Base-by-base conservation (phyloP, 2,797 vertebrate genomes). In the Buphagus erythrorhynchus region DNA sequence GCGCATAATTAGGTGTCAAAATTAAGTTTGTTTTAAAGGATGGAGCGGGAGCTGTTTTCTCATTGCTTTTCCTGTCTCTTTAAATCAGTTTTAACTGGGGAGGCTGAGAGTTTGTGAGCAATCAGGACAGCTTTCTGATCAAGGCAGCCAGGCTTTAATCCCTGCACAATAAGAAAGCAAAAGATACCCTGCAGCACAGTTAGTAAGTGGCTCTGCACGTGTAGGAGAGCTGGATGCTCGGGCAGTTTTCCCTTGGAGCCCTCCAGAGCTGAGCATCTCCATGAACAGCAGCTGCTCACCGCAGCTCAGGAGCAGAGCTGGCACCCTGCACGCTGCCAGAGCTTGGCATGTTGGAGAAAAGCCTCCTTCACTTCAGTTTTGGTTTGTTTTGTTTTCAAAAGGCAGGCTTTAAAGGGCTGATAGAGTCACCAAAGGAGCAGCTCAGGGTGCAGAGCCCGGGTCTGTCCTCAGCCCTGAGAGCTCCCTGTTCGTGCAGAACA, bases 111-210 rank as follows among this genome's bases (percentile, higher is more conserved):
- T 62, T 78, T 48, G 52, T 2, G 21, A 65, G 61, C 77, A 61
- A 71, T 49, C 11, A 4, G 71, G 68, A 29, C 75, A 72, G 75
- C 42, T 74, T 77, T 48, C 75, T 62, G 88, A 88, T 86, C 49
- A 15, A 65, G 81, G 61, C 91, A 96, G 76, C 61, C 88, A 19
- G 78, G 72, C 92, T 40, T 78, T 93, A 91, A 94, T 91, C 78
- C 55, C 58, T 14, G 16, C 77, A 66, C 87, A 93, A 86, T 66
- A n/a, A 81, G 66, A 33, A 78, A n/a, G 69, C 31, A 73, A 69
- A 78, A 66, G 87, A 88, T 26, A 49, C 49, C 89, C 89, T 55
- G 94, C 81, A 96, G 95, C 91, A 80, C 3, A 5, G 38, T 51
- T 0, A 1, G 68, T 33, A 9, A 96, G 65, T 68, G 78, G 68